Base-by-base conservation (phyloP, 2,113 vertebrate genomes). In the Clarias batrachus region DNA sequence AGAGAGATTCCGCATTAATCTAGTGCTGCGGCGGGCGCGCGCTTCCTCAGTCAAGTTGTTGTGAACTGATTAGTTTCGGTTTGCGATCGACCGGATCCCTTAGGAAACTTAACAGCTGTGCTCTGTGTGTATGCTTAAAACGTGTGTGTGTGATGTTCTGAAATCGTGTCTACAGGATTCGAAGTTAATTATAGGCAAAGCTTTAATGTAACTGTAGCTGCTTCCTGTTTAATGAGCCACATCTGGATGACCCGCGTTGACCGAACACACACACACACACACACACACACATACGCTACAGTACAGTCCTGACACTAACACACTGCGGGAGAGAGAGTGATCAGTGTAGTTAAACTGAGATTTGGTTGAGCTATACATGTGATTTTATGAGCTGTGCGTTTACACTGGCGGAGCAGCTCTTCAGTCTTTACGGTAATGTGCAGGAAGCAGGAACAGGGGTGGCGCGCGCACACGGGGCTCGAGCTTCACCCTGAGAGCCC, bases 1-100 rank as follows among this genome's bases (percentile, higher is more conserved):
- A 19, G n/a, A 37, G 30, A 52, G 54, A 68, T 91, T 89, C 89
- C 87, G 87, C 90, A 84, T 83, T 80, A 19, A 11, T 4, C 52
- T 83, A 83, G n/a, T 30, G 57, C 81, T 12, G 83, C 85, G 25
- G 77, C 60, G 71, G 41, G 8, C 27, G 60, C 12, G 33, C 2
- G 78, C 68, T 2, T 37, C 76, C 17, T 63, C 27, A 12, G 71
- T n/a, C 66, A 83, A 84, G 68, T 84, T 84, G 63, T 70, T 77
- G 68, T 41, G 37, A 83, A 56, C 73, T 79, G 78, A 27, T 11
- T 78, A 30, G 12, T 76, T 48, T 41, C 5, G 62, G 60, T 33
- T 23, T 3, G 3, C 63, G 30, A 48, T 25, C 41, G 19, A 52
- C 3, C 27, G 23, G 81, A 88, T 14, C n/a, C 4, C 13, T 52